Evolutionary conservation across 2,888 invertebrate species (phyloP), one percentile per base, ranked within the genome.

Genomic region (Tipula lateralis): DNA sequence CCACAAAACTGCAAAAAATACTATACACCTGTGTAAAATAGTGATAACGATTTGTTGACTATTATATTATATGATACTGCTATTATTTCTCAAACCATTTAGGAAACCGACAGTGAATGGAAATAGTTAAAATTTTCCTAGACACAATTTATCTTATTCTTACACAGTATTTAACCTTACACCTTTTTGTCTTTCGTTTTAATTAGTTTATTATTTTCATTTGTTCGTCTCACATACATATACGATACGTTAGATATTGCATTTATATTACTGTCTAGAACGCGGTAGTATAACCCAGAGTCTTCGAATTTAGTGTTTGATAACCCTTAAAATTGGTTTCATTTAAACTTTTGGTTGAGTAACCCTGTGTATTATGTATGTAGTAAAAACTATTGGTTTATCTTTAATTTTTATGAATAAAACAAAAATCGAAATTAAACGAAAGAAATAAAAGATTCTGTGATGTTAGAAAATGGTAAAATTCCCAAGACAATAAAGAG

Each of bases 1-100:
- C 66, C 66, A 66, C 66, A 66, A 66, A 66, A 19, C 24, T 66
- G 19, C 9, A 66, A 66, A 44, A 66, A 66, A 19, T 66, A 66
- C n/a, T 66, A 66, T 66, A 24, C 24, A 66, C 66, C 66, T 66
- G 66, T 66, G 24, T 24, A 9, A n/a, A n/a, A 66, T 66, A 66
- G 66, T 66, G 66, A 66, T 66, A 66, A 66, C 66, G 66, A 66
- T 66, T 66, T 66, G 66, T 66, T 66, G 66, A 66, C 66, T 66
- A 66, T 24, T 66, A 66, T 66, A n/a, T n/a, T n/a, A n/a, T 66
- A 66, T 24, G 66, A 24, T 66, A 19, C 66, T 66, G 66, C 9
- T 19, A 19, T 24, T 24, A 24, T 66, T 39, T 19, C 50, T 5
- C 16, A 1, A 66, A 66, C 24, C 66, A 66, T 24, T 24, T 66